Evolutionary conservation across 2,797 vertebrate genomes (phyloP).

Genomic region (Crenuchus spilurus): DNA sequence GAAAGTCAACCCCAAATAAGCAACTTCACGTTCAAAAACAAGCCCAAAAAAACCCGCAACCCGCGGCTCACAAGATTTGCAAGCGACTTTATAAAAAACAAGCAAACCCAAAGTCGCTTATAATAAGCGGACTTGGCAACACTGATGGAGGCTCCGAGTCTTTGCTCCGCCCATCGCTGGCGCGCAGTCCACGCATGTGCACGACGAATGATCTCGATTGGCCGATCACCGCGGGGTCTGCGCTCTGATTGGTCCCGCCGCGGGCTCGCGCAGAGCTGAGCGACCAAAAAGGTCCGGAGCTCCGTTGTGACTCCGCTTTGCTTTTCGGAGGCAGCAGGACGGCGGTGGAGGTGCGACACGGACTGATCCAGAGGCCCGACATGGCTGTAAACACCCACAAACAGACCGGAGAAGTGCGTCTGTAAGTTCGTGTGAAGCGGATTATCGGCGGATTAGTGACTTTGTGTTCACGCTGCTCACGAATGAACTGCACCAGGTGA

Average conservation of each 20-base stretch:
- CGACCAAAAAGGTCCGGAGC: constrained; percentile 37
- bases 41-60: too few relatives aligned
- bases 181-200: constrained; percentile 34
- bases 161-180: background rate
- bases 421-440: background rate
- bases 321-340: constrained; percentile 34
- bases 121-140: too few relatives aligned
- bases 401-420: background rate
- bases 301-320: constrained; percentile 15
- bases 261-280: constrained; percentile 26
- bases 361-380: background rate
- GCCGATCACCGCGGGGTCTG: background rate
- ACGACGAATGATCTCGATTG: constrained; percentile 48
- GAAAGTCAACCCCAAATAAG: too few relatives aligned
- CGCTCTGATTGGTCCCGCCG: constrained; percentile 28
- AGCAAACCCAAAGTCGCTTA: too few relatives aligned
- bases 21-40: too few relatives aligned
- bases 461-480: constrained; percentile 13
- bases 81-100: too few relatives aligned
- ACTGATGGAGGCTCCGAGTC: too few relatives aligned
- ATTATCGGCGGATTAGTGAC: background rate
- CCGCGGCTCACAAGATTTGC: too few relatives aligned
- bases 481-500: constrained; percentile 74
- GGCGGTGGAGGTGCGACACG: constrained; percentile 49
- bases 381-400: background rate